Evolutionary conservation across 2,113 vertebrate species (phyloP).

Genomic region (Herpetotheres cachinnans): DNA sequence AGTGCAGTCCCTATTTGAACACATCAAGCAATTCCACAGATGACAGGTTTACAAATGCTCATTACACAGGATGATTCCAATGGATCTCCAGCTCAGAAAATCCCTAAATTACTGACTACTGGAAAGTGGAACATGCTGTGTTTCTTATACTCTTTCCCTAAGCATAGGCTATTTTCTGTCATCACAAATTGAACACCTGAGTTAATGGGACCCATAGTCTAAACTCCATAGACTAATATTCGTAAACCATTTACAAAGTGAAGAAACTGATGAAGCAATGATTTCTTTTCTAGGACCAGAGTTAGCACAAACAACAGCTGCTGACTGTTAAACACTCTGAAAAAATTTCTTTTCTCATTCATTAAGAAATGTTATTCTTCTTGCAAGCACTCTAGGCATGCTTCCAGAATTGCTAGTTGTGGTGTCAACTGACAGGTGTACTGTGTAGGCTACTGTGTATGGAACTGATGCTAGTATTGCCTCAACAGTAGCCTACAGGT

Average conservation of each 20-base stretch:
- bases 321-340: conserved; percentile 1
- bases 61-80: neutral
- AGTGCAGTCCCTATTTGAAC: neutral
- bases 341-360: neutral
- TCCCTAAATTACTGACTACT: neutral
- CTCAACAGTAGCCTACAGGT: neutral
- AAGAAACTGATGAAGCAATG: neutral
- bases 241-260: neutral
- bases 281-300: conserved; percentile 21
- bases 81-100: neutral
- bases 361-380: conserved; percentile 5
- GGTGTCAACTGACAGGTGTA: neutral
- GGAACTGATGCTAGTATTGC: neutral
- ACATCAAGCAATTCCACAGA: neutral
- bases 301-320: conserved; percentile 9
- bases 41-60: neutral
- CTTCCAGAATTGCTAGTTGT: neutral
- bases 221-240: neutral
- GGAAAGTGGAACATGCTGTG: neutral
- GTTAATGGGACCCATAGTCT: neutral
- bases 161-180: neutral
- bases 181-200: neutral
- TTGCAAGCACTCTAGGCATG: neutral
- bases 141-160: neutral
- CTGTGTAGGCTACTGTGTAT: neutral